Conservation (phyloP, 2,113 vertebrate species). For the Catharus minimus region DNA sequence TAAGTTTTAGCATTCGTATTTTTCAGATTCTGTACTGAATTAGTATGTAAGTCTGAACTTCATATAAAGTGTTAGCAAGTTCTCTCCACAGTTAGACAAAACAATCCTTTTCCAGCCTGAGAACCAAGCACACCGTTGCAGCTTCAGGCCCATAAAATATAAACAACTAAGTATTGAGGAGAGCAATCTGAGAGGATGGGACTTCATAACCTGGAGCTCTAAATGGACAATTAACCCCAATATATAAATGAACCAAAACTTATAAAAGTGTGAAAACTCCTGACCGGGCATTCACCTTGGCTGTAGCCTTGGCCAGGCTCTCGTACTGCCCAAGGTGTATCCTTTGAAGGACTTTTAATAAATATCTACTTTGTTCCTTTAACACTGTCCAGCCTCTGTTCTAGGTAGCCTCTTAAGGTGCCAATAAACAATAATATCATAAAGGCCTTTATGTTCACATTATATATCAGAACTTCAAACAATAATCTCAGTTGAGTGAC, state of each 20-base stretch:
- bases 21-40: not conserved
- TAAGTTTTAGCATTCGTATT: not conserved
- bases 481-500: not conserved
- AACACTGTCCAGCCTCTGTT: not conserved
- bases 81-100: not conserved
- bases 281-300: fast-evolving
- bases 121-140: fast-evolving
- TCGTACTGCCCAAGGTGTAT: not conserved
- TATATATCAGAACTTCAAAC: not conserved
- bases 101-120: not conserved
- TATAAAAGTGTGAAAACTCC: not conserved
- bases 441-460: not conserved
- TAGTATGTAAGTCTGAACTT: not conserved
- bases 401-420: not conserved
- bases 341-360: not conserved
- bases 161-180: not conserved
- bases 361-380: not conserved
- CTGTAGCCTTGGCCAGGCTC: fast-evolving
- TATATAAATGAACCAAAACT: not conserved
- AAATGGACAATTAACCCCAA: not conserved
- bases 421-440: not conserved
- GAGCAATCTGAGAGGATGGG: not conserved
- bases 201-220: not conserved
- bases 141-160: not conserved
- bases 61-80: not conserved